These are phyloP conservation scores for Reticulitermes lucifugus DNA, from an alignment of 2,888 invertebrate species.

Conservation along the genomic window DNA sequence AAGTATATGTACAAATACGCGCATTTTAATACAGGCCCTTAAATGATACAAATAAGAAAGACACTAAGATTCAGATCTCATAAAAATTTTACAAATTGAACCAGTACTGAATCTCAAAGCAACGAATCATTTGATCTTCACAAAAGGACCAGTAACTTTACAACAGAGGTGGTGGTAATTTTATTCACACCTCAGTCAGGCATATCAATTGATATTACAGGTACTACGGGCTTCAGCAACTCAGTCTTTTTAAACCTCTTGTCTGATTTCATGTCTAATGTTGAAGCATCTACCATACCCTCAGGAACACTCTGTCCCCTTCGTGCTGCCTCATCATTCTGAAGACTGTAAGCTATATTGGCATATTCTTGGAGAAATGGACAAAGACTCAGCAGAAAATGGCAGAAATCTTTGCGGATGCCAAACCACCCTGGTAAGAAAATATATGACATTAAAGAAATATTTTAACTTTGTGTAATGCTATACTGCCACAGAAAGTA, in stretches of 20 bases:
- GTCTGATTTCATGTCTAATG: constrained; percentile 71
- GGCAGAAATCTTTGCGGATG: constrained; percentile 96
- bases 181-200: constrained; percentile 77
- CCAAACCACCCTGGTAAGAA: constrained; percentile 94
- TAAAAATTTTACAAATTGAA: neutral
- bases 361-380: constrained; percentile 98
- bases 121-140: neutral
- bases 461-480: neutral
- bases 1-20: constrained; percentile 3
- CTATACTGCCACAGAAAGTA: no score
- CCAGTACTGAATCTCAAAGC: neutral
- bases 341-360: constrained; percentile 93
- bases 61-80: neutral
- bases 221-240: constrained; percentile 86
- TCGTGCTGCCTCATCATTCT: constrained; percentile 63
- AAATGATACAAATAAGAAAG: neutral
- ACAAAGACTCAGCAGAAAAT: constrained; percentile 93
- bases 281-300: constrained; percentile 65
- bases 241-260: constrained; percentile 82
- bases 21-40: neutral
- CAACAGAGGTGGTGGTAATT: neutral
- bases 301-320: constrained; percentile 57
- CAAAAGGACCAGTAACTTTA: no score
- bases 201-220: constrained; percentile 90
- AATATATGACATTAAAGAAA: constrained; percentile 14